Evolutionary conservation across 2,113 vertebrate species (phyloP).

Genomic region (Lagopus leucura): DNA sequence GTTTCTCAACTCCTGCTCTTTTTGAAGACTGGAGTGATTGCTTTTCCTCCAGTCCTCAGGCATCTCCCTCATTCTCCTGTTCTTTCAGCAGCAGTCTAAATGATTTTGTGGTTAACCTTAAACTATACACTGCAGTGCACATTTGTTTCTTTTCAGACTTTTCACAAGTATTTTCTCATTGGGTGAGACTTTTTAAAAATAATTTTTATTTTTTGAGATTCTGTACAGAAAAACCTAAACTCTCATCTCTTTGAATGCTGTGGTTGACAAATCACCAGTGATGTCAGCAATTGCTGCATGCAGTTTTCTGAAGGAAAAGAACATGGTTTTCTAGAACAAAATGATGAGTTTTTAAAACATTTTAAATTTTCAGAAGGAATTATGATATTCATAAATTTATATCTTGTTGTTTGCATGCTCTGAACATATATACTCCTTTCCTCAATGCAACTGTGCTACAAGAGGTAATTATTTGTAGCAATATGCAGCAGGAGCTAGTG

Average conservation of each 20-base stretch:
- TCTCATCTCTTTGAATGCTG: not conserved
- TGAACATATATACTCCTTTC: not conserved
- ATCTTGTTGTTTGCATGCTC: not conserved
- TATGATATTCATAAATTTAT: conserved; percentile 14
- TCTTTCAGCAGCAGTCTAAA: not conserved
- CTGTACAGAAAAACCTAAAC: not conserved
- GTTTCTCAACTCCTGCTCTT: too few species aligned
- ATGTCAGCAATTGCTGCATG: not conserved
- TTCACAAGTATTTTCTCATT: not conserved
- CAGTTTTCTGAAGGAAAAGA: conserved; percentile 26
- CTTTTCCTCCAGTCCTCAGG: too few species aligned
- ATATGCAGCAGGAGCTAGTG: not conserved
- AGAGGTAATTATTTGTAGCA: not conserved
- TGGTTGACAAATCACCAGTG: not conserved
- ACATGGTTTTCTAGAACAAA: not conserved
- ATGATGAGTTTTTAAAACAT: conserved; percentile 11
- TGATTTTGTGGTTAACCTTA: not conserved
- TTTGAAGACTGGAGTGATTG: too few species aligned
- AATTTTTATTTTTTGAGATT: not conserved
- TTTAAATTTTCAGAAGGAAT: conserved; percentile 13
- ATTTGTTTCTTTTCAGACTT: not conserved
- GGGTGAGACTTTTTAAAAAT: not conserved
- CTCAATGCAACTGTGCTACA: not conserved
- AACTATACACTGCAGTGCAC: not conserved
- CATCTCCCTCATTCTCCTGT: not conserved